Base-by-base conservation (phyloP, 1,140 invertebrate species). In the Eriocheir sinensis region DNA sequence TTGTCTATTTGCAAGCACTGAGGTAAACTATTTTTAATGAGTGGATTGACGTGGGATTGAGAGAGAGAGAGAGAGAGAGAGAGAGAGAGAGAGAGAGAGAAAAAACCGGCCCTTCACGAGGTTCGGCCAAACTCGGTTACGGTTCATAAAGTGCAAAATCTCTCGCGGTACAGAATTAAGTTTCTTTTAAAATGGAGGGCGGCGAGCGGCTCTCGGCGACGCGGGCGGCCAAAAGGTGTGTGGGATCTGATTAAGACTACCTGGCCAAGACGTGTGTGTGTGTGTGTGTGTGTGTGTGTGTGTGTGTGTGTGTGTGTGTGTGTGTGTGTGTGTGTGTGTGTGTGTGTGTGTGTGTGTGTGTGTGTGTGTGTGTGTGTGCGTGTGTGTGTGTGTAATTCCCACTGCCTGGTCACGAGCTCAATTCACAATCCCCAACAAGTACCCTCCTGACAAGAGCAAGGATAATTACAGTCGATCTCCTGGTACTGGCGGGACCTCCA, bases 261-360 rank as follows among this genome's bases (percentile, higher is more conserved):
- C 27, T 72, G 60, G 1, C 60, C 60, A 72, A 72, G 60, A 72
- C 8, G 60, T 72, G 60, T 72, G 60, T 72, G 27, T 72, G 60
- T 72, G 60, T 72, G 60, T 72, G 60, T 72, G 60, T 72, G 60
- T 53, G 60, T 72, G 17, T 72, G 17, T 72, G 60, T 72, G 60
- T 72, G 60, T 72, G 60, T 72, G 60, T 72, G 60, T 72, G 60
- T 72, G 60, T 72, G 60, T 27, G 17, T 27, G 60, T 72, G 60
- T 72, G 60, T 27, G 60, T 72, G 60, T 53, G 60, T 72, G 60
- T 72, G 60, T 72, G 60, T 72, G 53, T 72, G 53, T 72, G 53
- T 72, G 88, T 89, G 88, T 89, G 88, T 89, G 88, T 89, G 88
- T 89, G 88, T 89, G 88, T 89, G 88, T 86, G 83, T 86, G 83